These are phyloP conservation scores for Drosophila miranda DNA, from an alignment of 1,140 invertebrate genomes.

Conservation along the genomic window DNA sequence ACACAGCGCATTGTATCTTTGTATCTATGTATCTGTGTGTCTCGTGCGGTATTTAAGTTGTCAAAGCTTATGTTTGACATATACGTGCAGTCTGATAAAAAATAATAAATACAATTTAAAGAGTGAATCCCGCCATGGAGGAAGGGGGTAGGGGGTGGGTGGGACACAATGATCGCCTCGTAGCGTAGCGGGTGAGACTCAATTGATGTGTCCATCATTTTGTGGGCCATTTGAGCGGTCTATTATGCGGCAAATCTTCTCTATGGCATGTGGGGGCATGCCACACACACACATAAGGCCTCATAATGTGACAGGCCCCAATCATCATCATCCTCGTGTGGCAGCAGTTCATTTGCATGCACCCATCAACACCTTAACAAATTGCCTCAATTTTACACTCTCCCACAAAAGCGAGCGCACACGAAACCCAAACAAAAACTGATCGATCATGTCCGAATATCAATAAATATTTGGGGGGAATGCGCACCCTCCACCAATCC, in stretches of 20 bases:
- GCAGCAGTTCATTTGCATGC: slow-evolving; percentile 62
- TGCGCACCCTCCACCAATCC: neutral
- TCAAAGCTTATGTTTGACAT: slow-evolving; percentile 58
- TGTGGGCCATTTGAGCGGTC: slow-evolving; percentile 27
- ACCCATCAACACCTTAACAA: slow-evolving; percentile 71
- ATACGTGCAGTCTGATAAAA: slow-evolving; percentile 70
- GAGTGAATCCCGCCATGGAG: neutral
- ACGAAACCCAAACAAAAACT: slow-evolving; percentile 24
- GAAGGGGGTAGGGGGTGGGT: neutral
- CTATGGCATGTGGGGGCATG: slow-evolving; percentile 9
- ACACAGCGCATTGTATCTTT: slow-evolving; percentile 13
- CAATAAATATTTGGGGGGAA: slow-evolving; percentile 62
- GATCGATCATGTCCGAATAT: slow-evolving; percentile 71
- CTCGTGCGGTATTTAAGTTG: slow-evolving; percentile 51
- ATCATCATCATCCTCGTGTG: slow-evolving; percentile 39
- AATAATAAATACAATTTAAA: slow-evolving; percentile 6
- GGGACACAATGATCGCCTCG: slow-evolving; percentile 14
- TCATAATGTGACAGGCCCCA: slow-evolving; percentile 52
- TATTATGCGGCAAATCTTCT: slow-evolving; percentile 25
- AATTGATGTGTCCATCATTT: slow-evolving; percentile 31
- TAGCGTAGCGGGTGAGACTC: neutral
- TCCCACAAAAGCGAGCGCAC: neutral
- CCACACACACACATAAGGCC: slow-evolving; percentile 34
- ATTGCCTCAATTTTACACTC: slow-evolving; percentile 58
- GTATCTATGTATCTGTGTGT: neutral